Evolutionary conservation across 2,888 invertebrate genomes (phyloP), one percentile per base, ranked within the genome.

Genomic region (Himalopsyche anomala): DNA sequence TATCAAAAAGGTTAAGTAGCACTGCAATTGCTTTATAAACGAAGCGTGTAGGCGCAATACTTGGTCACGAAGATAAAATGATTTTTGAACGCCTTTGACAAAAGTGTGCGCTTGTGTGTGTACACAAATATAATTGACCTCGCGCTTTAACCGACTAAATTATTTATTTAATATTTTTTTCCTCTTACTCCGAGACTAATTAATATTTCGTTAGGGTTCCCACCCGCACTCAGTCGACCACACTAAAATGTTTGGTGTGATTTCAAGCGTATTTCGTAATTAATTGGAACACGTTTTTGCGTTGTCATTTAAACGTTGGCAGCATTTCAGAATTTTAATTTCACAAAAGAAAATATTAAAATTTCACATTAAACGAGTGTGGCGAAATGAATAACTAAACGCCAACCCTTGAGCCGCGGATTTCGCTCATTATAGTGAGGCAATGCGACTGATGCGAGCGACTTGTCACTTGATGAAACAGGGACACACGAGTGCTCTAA

Each of bases 331-430:
- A 62, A 62, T 62, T 62, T 62, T 62, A 62, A 62, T 62, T 62
- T 62, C 62, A 62, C 62, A 62, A 62, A 62, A 62, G 62, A 62
- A 62, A 62, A 62, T 62, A 62, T 62, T 62, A 62, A 62, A 62
- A 62, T 19, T 62, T 62, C 28, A 62, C 62, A 62, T 28, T 51
- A 19, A 62, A 62, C 28, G 62, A 19, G 62, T 62, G n/a, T 62
- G 62, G 19, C 62, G 62, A 62, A 62, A 62, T 62, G 62, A 62
- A 62, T 62, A 62, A 19, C 62, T n/a, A 62, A 62, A 62, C 62
- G 28, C 62, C 28, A 62, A 62, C 62, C 62, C 19, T 62, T 62
- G 28, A n/a, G 62, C 15, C 15, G 15, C 51, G 51, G 15, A 51
- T 15, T 15, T 51, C 2, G 51, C 51, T 51, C 9, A 11, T 51